Conservation (phyloP, 1,140 invertebrate species). For the Lucilia cuprina region DNA sequence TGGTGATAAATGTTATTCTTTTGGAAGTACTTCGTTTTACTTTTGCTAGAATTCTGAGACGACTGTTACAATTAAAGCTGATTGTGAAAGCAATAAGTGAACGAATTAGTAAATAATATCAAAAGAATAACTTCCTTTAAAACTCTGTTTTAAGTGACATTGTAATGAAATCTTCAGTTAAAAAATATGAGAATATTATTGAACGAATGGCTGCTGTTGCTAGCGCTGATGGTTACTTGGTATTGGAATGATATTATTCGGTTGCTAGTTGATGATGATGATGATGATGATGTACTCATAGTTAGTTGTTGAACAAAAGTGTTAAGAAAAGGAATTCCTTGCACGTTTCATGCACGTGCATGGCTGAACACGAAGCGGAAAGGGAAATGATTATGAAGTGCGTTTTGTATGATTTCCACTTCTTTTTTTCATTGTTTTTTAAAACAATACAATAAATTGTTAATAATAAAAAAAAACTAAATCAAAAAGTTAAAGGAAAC, state of each 20-base stretch:
- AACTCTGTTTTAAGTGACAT: background rate
- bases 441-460: background rate
- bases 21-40: too few species aligned
- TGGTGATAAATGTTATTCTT: too few species aligned
- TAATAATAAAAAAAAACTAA: background rate
- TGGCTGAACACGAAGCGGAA: background rate
- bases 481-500: background rate
- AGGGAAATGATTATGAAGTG: slow-evolving; percentile 35
- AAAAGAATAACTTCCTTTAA: background rate
- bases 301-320: slow-evolving; percentile 1
- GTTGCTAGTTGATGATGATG: too few species aligned
- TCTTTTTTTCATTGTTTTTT: background rate
- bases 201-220: background rate
- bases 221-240: background rate
- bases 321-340: slow-evolving; percentile 33
- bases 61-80: too few species aligned
- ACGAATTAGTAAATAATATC: background rate
- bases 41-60: too few species aligned
- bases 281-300: background rate
- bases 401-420: background rate
- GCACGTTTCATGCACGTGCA: slow-evolving; percentile 31
- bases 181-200: background rate
- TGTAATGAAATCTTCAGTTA: background rate
- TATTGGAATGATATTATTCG: background rate
- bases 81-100: too few species aligned